These are phyloP conservation scores for Sebastes wilsoni DNA, from an alignment of 2,797 vertebrate species.

Conservation along the genomic window DNA sequence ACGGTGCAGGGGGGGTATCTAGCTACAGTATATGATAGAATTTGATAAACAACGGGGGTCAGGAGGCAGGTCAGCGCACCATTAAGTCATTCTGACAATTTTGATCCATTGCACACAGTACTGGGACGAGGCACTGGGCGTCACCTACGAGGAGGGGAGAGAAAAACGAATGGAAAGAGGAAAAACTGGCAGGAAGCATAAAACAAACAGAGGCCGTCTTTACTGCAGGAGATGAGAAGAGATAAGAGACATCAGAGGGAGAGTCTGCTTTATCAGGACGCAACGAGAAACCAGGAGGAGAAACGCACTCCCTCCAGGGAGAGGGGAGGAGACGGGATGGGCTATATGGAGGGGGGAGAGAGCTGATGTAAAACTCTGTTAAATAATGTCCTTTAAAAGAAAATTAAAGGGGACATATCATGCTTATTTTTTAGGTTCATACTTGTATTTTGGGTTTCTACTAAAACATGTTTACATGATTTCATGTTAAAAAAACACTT, in stretches of 20 bases:
- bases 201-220: conserved; percentile 56
- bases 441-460: neutral
- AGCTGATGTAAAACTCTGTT: neutral
- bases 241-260: conserved; percentile 62
- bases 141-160: conserved; percentile 6
- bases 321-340: conserved; percentile 16
- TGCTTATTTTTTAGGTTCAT: neutral
- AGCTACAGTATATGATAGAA: conserved; percentile 43
- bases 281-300: conserved; percentile 42
- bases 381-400: conserved; percentile 20
- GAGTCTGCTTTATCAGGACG: conserved; percentile 56
- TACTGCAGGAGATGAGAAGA: conserved; percentile 56
- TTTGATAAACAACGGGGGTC: conserved; percentile 66
- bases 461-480: neutral
- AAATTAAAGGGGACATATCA: neutral
- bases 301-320: conserved; percentile 31
- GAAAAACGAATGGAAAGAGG: neutral
- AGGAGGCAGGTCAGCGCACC: conserved; percentile 44
- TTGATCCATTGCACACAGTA: conserved; percentile 47
- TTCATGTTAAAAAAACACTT: neutral
- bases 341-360: neutral
- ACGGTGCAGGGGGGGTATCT: neutral
- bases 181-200: conserved; percentile 45
- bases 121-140: conserved; percentile 29
- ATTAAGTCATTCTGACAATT: conserved; percentile 64